Conservation (phyloP, 2,888 invertebrate species). For the Nomada ruficornis region DNA sequence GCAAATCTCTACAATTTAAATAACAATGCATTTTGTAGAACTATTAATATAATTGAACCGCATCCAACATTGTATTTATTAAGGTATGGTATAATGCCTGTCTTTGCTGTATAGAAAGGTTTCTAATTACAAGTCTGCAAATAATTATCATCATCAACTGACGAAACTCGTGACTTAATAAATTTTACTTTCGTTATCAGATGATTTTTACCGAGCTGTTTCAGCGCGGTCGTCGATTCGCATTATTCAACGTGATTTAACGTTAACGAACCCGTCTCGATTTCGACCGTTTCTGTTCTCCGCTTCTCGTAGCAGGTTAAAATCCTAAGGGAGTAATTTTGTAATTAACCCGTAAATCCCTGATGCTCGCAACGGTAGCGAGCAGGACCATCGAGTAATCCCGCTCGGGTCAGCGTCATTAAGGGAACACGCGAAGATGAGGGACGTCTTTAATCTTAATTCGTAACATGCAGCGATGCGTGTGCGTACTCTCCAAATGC, state of each 20-base stretch:
- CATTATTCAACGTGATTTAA: conserved; percentile 60
- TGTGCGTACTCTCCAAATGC: conserved; percentile 15
- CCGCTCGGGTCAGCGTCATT: conserved; percentile 57
- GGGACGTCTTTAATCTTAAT: conserved; percentile 68
- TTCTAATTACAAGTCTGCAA: neutral
- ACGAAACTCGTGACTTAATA: neutral
- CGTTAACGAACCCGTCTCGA: conserved; percentile 65
- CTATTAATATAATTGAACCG: too few species aligned
- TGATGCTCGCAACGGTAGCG: conserved; percentile 64
- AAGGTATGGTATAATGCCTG: too few species aligned
- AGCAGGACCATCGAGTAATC: conserved; percentile 61
- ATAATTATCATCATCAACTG: neutral
- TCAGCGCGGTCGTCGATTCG: conserved; percentile 33
- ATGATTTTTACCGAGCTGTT: conserved; percentile 8
- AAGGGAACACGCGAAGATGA: conserved; percentile 62
- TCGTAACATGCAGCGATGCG: conserved; percentile 35
- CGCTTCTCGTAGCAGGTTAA: conserved; percentile 44
- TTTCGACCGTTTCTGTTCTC: conserved; percentile 38
- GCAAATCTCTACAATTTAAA: too few species aligned
- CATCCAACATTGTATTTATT: too few species aligned
- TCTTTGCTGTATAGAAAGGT: neutral
- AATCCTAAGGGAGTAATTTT: conserved; percentile 73
- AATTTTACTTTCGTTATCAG: neutral
- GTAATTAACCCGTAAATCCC: conserved; percentile 67
- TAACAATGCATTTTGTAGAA: too few species aligned